Conservation (phyloP, 2,888 invertebrate genomes). For the Drosophila paranaensis region DNA sequence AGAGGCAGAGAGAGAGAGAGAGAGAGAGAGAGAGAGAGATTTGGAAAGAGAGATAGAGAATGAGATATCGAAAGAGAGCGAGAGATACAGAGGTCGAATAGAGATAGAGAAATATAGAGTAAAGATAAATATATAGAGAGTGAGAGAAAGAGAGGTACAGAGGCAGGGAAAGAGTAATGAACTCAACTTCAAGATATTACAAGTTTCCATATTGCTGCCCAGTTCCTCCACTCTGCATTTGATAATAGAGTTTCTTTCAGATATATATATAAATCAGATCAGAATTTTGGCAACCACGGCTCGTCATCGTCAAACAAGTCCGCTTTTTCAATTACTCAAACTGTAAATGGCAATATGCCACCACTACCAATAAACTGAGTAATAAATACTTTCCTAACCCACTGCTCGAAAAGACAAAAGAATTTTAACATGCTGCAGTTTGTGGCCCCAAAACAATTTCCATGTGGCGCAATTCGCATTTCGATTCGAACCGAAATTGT, state of each 20-base stretch:
- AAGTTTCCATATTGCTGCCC: no score
- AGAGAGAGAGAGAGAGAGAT: neutral
- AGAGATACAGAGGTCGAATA: neutral
- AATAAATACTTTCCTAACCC: constrained; percentile 1
- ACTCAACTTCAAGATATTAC: no score
- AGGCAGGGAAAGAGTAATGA: neutral
- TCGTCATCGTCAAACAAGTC: neutral
- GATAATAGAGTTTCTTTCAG: neutral
- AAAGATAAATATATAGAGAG: neutral
- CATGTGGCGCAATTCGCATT: constrained; percentile 47
- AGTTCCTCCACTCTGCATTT: neutral
- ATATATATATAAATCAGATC: no score
- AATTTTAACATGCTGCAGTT: constrained; percentile 44
- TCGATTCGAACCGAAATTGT: constrained; percentile 21
- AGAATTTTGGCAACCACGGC: neutral
- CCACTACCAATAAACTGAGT: neutral
- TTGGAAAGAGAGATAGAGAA: neutral
- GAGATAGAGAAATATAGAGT: neutral
- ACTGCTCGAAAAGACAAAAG: constrained; percentile 3
- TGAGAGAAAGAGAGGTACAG: neutral
- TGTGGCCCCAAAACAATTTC: constrained; percentile 49
- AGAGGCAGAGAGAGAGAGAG: neutral
- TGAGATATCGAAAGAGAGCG: neutral
- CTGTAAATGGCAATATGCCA: neutral
- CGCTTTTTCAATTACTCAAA: neutral